Conservation (phyloP, 1,140 invertebrate genomes). For the Cydia splendana region DNA sequence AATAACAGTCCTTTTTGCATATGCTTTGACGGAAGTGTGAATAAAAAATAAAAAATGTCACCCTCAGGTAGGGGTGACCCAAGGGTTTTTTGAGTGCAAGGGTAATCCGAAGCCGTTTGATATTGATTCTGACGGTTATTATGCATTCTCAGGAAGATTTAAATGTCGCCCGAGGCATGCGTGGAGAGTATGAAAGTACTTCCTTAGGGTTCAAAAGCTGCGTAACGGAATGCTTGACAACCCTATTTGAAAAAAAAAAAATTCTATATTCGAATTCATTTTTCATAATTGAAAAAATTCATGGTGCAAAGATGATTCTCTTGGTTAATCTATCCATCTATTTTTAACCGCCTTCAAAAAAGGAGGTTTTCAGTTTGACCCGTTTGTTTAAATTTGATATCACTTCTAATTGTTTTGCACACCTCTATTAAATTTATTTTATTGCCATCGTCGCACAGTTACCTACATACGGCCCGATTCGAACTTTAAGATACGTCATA, state of each 20-base stretch:
- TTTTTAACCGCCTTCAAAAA: no score
- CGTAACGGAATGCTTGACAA: constrained; percentile 48
- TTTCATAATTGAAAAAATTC: background rate
- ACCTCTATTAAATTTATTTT: no score
- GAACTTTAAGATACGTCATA: no score
- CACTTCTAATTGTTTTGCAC: no score
- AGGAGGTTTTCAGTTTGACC: no score
- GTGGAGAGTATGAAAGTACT: constrained; percentile 54
- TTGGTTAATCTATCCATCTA: no score
- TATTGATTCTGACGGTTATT: constrained; percentile 67
- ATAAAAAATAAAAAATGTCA: constrained; percentile 79
- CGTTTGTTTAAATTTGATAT: no score
- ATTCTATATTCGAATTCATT: background rate
- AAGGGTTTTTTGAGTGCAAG: constrained; percentile 62
- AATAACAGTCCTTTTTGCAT: constrained; percentile 75
- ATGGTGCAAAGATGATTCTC: no score
- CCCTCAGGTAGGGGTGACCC: constrained; percentile 74
- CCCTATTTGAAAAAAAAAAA: constrained; percentile 25
- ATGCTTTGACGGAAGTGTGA: constrained; percentile 76
- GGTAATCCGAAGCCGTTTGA: constrained; percentile 68
- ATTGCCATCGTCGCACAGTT: no score
- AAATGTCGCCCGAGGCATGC: constrained; percentile 62
- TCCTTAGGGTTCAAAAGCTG: constrained; percentile 58
- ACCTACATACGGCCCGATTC: no score
- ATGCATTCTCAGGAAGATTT: constrained; percentile 78